Conservation (phyloP, 2,888 invertebrate species). For the Cerastis rubricosa region DNA sequence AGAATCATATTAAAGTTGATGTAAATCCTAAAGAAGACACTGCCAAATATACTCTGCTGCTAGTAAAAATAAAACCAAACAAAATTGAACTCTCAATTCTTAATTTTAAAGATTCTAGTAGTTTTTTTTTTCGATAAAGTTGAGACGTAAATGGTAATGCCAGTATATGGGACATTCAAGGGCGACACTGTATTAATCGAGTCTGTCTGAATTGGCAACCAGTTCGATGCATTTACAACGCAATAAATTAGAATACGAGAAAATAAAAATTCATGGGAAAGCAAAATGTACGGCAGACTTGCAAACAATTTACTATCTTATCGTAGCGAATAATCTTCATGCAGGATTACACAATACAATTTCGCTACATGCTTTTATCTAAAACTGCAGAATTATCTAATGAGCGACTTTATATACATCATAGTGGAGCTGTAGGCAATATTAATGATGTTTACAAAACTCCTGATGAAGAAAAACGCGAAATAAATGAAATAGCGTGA, state of each 20-base stretch:
- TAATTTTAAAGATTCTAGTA: constrained; percentile 15
- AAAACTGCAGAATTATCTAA: constrained; percentile 20
- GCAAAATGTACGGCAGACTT: constrained; percentile 4
- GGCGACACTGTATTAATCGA: constrained; percentile 41
- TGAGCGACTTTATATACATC: constrained; percentile 1
- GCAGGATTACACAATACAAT: constrained; percentile 36
- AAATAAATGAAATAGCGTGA: constrained; percentile 27
- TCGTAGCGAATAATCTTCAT: constrained; percentile 29
- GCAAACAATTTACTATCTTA: constrained; percentile 34
- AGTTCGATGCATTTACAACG: constrained; percentile 36
- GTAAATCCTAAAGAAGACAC: constrained; percentile 19
- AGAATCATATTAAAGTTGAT: constrained; percentile 1
- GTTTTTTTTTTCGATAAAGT: neutral
- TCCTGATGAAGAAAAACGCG: neutral
- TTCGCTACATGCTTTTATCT: constrained; percentile 37
- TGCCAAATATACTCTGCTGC: constrained; percentile 42
- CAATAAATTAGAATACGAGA: constrained; percentile 7
- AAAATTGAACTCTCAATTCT: constrained; percentile 28
- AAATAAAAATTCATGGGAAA: neutral
- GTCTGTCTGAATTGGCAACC: constrained; percentile 46
- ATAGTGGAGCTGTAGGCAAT: neutral
- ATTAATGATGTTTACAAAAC: constrained; percentile 5
- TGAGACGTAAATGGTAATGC: constrained; percentile 33
- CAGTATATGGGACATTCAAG: constrained; percentile 53
- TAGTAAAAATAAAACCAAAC: constrained; percentile 16